A percentile compares a stretch with the other conserved stretches of the same genome.
Conservation (phyloP, 2,888 invertebrate species). For the Stratiomys singularior region DNA sequence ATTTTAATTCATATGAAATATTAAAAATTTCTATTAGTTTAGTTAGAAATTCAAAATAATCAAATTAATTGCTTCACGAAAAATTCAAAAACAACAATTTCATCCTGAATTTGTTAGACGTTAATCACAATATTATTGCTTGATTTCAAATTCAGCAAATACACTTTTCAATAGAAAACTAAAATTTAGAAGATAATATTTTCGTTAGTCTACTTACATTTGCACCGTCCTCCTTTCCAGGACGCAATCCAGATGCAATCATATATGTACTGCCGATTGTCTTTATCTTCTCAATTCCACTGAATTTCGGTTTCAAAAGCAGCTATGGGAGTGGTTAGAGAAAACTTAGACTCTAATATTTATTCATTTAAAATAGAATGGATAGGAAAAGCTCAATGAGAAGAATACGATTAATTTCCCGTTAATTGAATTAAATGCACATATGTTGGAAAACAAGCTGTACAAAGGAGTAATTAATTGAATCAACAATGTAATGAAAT, state of each 20-base stretch:
- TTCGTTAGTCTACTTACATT: constrained; percentile 67
- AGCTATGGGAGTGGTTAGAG: constrained; percentile 66
- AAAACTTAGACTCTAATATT: background rate
- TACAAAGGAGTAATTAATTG: too few relatives aligned
- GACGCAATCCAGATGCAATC: constrained; percentile 93
- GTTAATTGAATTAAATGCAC: too few relatives aligned
- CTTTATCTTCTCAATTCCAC: constrained; percentile 97
- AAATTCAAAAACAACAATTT: too few relatives aligned
- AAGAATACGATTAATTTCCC: background rate
- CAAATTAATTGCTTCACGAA: too few relatives aligned
- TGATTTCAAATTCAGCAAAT: background rate
- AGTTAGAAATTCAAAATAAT: background rate
- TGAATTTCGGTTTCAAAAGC: constrained; percentile 91
- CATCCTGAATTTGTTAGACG: background rate
- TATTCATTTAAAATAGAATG: background rate
- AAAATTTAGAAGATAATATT: too few relatives aligned
- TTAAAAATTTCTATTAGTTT: constrained; percentile 19
- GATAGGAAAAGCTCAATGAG: background rate
- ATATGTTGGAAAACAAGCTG: too few relatives aligned
- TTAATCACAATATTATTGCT: background rate
- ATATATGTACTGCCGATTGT: constrained; percentile 98
- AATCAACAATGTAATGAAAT: too few relatives aligned
- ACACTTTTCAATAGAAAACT: background rate
- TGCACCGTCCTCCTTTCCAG: constrained; percentile 83
- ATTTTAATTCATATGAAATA: constrained; percentile 16